Base-by-base conservation (phyloP, 2,797 vertebrate genomes). In the Phaenicophaeus curvirostris region DNA sequence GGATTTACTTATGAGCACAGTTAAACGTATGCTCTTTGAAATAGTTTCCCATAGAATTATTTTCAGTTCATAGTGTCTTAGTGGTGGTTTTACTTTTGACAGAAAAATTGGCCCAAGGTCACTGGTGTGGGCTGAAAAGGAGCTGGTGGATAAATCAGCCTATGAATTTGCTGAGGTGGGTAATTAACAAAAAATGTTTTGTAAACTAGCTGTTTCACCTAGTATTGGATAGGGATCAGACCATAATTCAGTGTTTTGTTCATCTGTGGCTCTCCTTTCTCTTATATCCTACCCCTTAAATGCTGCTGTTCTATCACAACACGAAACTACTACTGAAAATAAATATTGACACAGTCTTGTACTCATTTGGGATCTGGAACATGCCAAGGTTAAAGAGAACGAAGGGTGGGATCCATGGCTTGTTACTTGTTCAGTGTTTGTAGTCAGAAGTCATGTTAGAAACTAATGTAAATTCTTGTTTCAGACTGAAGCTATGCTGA, bases 121-220 rank as follows among this genome's bases (percentile, higher is more conserved):
- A 72, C 98, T 98, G 84, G 98, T 99, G 41, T 99, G 99, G 99
- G 99, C 99, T 33, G 99, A 99, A 97, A 99, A 98, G 92, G 99
- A 99, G 87, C 97, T 98, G 50, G 98, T 99, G 94, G 99, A 99
- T 51, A 98, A 98, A 93, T 99, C 98, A 2, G 99, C 98, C 3
- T 98, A 98, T 61, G 99, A 99, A 97, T 99, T 99, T 98, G 98
- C 98, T 16, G 98, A 99, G 98, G 99, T 99, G 89, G 33, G 98
- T 97, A 58, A 37, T 65, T 39, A 62, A 62, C n/a, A 31, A 30
- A 54, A 73, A n/a, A 9, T 46, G 6, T 69, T n/a, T 51, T 78
- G 33, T 63, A 46, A 86, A 30, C 28, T 57, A 31, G 37, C 8
- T 73, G 21, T 69, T 90, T 85, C 44, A 25, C 9, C 3, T 55